Base-by-base conservation (phyloP, 2,888 invertebrate species). In the Cerastis rubricosa region DNA sequence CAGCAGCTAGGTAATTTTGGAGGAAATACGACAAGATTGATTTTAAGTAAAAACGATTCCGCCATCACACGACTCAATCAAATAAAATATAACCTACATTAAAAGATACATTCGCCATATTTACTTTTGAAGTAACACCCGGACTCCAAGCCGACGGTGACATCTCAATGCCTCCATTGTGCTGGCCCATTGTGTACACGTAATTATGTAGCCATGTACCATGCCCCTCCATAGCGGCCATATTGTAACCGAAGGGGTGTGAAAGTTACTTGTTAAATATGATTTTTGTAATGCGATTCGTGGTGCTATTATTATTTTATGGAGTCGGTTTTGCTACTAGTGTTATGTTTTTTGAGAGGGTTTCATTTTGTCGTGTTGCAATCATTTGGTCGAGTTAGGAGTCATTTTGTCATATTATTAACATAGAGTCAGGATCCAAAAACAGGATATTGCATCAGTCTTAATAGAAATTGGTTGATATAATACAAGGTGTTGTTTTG, bases 151-250 rank as follows among this genome's bases (percentile, higher is more conserved):
- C 78, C 74, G 65, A 43, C 70, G 71, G 67, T 40, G 83, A 71
- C 76, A 88, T 87, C 82, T 82, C 88, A 83, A 84, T 87, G 87
- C 89, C 73, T 83, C 83, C 83, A 88, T 89, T 90, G 89, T 89
- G 87, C 81, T 87, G 85, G 85, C 77, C 87, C 87, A 91, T 92
- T 93, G 93, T 93, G 85, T 78, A 77, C 79, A 71, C 84, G 89
- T 92, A 92, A 94, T 93, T 93, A 93, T 92, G 91, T 91, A 89
- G 90, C 92, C 89, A 91, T 91, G 89, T 90, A 89, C 83, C 81
- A 71, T 77, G 83, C 85, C 72, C 64, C 64, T 64, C 64, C 43
- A 85, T 86, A 85, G 85, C 76, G 83, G 78, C 88, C 90, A 90
- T 90, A 71, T 90, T 90, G 88, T 76, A 84, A 78, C 87, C 87